Evolutionary conservation across 2,888 invertebrate genomes (phyloP).

Genomic region (Epinotia brunnichana): DNA sequence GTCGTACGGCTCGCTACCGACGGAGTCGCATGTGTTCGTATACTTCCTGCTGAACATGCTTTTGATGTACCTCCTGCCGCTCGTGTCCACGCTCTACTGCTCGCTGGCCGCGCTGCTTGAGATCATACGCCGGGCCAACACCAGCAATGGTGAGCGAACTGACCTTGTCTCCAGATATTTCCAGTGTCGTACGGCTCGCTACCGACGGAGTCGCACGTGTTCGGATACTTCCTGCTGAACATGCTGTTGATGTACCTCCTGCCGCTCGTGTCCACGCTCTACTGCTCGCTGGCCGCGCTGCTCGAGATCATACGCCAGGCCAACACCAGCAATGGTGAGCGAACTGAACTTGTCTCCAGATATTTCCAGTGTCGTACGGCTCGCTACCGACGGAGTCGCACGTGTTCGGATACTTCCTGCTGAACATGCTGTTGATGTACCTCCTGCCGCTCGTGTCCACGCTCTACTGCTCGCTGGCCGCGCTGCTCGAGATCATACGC

Average conservation of each 20-base stretch:
- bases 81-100: conserved; percentile 93
- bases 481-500: conserved; percentile 92
- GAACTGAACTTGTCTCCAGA: conserved; percentile 55
- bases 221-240: conserved; percentile 91
- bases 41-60: conserved; percentile 93
- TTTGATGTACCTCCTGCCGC: conserved; percentile 93
- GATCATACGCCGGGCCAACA: conserved; percentile 90
- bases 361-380: conserved; percentile 96
- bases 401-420: conserved; percentile 91
- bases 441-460: conserved; percentile 92
- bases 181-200: conserved; percentile 95
- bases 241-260: conserved; percentile 94
- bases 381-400: conserved; percentile 88
- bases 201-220: conserved; percentile 87
- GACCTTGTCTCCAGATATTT: conserved; percentile 86
- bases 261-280: conserved; percentile 92
- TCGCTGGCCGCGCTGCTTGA: conserved; percentile 94
- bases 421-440: conserved; percentile 95
- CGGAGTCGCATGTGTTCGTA: conserved; percentile 87
- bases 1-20: conserved; percentile 92
- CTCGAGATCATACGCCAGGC: conserved; percentile 91
- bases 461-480: conserved; percentile 94
- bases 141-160: conserved; percentile 74
- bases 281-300: conserved; percentile 94
- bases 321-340: conserved; percentile 82